Conservation (phyloP, 2,797 vertebrate genomes). For the Columba guinea region DNA sequence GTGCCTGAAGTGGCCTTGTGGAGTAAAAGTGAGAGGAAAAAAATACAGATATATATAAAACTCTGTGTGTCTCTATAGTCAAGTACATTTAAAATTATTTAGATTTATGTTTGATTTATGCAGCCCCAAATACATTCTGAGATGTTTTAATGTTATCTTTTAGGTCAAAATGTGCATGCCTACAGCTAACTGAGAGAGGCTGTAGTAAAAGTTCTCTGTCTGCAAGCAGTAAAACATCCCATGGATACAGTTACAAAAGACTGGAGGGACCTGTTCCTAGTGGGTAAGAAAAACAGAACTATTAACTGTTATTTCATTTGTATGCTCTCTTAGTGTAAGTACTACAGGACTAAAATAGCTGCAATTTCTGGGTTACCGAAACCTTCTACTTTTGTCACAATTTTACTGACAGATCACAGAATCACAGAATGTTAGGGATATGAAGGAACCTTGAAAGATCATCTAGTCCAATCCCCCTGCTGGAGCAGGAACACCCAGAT, state of each 20-base stretch:
- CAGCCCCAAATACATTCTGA: not conserved
- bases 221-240: not conserved
- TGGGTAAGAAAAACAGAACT: slow-evolving; percentile 81
- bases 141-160: slow-evolving; percentile 34
- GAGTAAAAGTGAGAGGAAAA: not conserved
- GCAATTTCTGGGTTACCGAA: not conserved
- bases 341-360: not conserved
- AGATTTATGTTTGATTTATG: not conserved
- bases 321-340: not conserved
- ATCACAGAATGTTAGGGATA: not conserved
- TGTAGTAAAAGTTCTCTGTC: slow-evolving; percentile 18
- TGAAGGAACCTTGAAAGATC: no score
- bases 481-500: no score
- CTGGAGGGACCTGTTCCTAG: slow-evolving; percentile 77
- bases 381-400: not conserved
- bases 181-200: slow-evolving; percentile 77
- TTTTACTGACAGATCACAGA: not conserved
- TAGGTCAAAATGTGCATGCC: slow-evolving; percentile 82
- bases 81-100: not conserved
- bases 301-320: not conserved
- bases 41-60: not conserved
- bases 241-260: slow-evolving; percentile 83
- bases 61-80: not conserved
- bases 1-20: not conserved
- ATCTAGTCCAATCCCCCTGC: no score